Evolutionary conservation across 2,888 invertebrate species (phyloP).

Genomic region (Podotricha telesiphe): DNA sequence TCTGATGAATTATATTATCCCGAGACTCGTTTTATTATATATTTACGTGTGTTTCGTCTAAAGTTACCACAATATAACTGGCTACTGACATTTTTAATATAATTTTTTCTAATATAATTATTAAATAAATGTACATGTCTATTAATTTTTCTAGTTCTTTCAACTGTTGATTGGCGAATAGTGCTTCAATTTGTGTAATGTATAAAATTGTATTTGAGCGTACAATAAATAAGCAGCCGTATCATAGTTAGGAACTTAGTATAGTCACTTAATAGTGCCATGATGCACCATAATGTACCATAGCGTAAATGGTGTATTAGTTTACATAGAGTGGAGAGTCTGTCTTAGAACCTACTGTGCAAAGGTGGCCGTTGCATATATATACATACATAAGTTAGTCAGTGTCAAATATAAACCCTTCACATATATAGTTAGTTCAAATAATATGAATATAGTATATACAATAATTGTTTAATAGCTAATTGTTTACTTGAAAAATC

Average conservation of each 20-base stretch:
- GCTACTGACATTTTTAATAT: constrained; percentile 10
- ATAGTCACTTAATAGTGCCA: constrained; percentile 54
- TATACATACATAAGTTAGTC: neutral
- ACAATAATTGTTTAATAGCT: neutral
- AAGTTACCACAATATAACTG: constrained; percentile 36
- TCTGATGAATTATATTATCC: constrained; percentile 35
- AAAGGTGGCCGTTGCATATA: constrained; percentile 3
- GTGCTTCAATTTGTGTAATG: constrained; percentile 11
- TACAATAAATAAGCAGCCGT: constrained; percentile 1
- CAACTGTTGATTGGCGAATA: constrained; percentile 11
- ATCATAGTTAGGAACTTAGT: constrained; percentile 15
- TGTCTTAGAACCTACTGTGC: constrained; percentile 25
- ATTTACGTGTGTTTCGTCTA: constrained; percentile 17
- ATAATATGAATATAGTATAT: neutral
- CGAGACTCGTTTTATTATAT: constrained; percentile 24
- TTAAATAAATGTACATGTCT: constrained; percentile 14
- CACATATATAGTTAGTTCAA: constrained; percentile 7
- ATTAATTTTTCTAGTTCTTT: constrained; percentile 14
- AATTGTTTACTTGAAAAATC: neutral
- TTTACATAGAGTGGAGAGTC: neutral
- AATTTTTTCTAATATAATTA: neutral
- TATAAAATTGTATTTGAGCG: neutral
- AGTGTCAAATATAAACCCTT: neutral
- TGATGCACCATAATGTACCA: constrained; percentile 65
- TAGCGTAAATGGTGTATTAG: constrained; percentile 48